Conservation (phyloP, 2,113 vertebrate species). For the Plecturocebus donacophilus region DNA sequence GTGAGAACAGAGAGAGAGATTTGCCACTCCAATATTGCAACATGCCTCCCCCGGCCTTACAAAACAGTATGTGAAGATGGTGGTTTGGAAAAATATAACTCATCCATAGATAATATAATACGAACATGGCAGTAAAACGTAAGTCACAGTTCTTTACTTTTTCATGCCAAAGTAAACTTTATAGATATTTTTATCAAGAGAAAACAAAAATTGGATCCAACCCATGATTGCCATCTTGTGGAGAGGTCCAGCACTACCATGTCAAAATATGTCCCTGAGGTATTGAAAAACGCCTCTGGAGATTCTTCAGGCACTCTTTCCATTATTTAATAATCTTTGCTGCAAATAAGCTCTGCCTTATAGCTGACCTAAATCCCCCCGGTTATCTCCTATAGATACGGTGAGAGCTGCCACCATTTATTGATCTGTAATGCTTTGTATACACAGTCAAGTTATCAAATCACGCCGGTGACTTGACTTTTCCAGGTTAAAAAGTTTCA, state of each 20-base stretch:
- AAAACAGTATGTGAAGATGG: conserved; percentile 36
- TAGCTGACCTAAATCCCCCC: background rate
- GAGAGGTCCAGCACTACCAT: background rate
- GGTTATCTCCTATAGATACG: background rate
- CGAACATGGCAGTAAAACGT: conserved; percentile 57
- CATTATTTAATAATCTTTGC: background rate
- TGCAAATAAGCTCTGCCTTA: background rate
- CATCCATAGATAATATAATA: conserved; percentile 66
- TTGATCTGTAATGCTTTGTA: background rate
- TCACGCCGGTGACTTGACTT: background rate
- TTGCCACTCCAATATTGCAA: background rate
- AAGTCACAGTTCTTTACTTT: conserved; percentile 67
- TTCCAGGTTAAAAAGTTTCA: background rate
- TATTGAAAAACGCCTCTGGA: background rate
- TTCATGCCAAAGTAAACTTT: conserved; percentile 66
- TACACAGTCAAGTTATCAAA: background rate
- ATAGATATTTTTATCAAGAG: conserved; percentile 61
- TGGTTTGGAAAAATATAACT: conserved; percentile 63
- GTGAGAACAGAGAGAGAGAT: background rate
- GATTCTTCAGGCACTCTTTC: background rate
- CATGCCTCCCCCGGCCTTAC: background rate
- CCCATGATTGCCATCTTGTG: conserved; percentile 78
- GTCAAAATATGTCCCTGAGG: background rate
- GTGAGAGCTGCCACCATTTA: background rate
- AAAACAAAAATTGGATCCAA: conserved; percentile 50